Evolutionary conservation across 2,113 vertebrate genomes (phyloP), one percentile per base, ranked within the genome.

Genomic region (Scalopus aquaticus): DNA sequence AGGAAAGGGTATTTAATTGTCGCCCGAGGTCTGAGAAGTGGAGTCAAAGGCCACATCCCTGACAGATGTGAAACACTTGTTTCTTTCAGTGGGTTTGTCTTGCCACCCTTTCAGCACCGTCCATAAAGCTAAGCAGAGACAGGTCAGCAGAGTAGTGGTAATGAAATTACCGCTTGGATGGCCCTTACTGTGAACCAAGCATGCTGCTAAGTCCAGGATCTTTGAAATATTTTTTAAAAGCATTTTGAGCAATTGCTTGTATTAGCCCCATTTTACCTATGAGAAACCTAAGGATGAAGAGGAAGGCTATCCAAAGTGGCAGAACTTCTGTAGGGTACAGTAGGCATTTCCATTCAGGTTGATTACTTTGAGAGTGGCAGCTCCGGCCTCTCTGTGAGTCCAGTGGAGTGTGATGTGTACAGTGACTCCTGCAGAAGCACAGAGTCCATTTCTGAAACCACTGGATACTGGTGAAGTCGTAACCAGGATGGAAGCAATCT

Each of bases 1-100:
- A 72, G 78, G 72, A 83, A 88, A 76, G 24, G 17, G 83, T 70
- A 54, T 76, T 97, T 97, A 90, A 79, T 95, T 67, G 4, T 96
- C 74, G 65, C 9, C 9, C 39, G 17, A 76, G 60, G 37, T 35
- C 93, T 72, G n/a, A 8, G 94, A 95, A 93, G 51, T 28, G 67
- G 74, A 78, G 80, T 86, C 62, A 94, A 35, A 77, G 91, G 76
- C 65, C 35, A 51, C 19, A 1, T 44, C 28, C 22, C 35, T 35
- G 11, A 60, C 44, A 90, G 85, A 60, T 37, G 69, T 1, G 42
- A 62, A 74, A 30, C 28, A 2, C 49, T 20, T 20, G 37, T 39
- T 12, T 2, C 51, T 30, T 46, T 49, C 0, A 0, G 5, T 28
- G 39, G 24, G 19, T 74, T 88, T 32, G 37, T 60, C 49, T 39